Evolutionary conservation across 30 jellyfish, hydroid and myxozoan genomes (phyloP).

Genomic region (Chrysaora quinquecirrha): DNA sequence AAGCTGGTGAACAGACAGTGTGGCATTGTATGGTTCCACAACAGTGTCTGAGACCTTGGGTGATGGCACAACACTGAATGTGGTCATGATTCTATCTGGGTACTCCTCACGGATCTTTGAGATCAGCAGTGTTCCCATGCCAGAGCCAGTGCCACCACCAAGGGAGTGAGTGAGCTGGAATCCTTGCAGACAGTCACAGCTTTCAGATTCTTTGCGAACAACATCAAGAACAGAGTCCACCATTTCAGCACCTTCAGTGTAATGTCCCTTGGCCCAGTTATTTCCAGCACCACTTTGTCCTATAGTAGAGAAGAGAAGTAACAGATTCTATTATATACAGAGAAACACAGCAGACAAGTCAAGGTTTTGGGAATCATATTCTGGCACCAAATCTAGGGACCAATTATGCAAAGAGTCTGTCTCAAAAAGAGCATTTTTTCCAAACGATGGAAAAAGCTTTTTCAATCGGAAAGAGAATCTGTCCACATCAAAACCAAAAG

Average conservation of each 20-base stretch:
- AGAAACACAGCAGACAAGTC: too few species aligned
- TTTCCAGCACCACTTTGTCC: constrained; percentile 98
- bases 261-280: constrained; percentile 97
- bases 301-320: background rate
- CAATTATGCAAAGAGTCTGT: too few species aligned
- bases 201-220: constrained; percentile 80
- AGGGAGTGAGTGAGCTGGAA: constrained; percentile 93
- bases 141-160: too few species aligned
- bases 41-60: constrained; percentile 97
- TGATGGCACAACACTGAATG: constrained; percentile 92
- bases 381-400: too few species aligned
- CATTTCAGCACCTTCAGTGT: constrained; percentile 95
- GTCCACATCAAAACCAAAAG: too few species aligned
- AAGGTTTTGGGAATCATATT: too few species aligned
- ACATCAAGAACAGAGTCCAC: constrained; percentile 84
- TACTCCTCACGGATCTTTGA: constrained; percentile 93
- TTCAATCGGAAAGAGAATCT: too few species aligned
- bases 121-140: constrained; percentile 95
- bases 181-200: constrained; percentile 93
- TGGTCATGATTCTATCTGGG: constrained; percentile 93
- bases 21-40: constrained; percentile 95
- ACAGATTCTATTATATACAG: background rate
- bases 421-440: too few species aligned
- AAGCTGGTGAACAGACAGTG: constrained; percentile 87
- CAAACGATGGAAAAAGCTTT: too few species aligned